A percentile compares a stretch with the other conserved stretches of the same genome.
Evolutionary conservation across 2,888 invertebrate species (phyloP).

Genomic region (Andrena bucephala): DNA sequence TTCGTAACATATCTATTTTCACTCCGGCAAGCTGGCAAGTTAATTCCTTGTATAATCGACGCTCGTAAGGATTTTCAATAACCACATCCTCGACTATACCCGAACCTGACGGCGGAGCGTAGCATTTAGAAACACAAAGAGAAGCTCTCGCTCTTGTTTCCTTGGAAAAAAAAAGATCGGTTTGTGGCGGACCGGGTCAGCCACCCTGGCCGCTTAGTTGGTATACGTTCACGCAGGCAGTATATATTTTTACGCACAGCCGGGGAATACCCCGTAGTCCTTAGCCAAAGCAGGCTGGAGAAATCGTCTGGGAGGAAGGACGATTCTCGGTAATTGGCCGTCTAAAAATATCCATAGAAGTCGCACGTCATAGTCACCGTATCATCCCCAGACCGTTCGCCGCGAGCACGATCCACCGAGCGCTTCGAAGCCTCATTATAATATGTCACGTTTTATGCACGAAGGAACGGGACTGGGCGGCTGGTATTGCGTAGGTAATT

Average conservation of each 20-base stretch:
- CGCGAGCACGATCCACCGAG: neutral
- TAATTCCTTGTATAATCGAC: constrained; percentile 27
- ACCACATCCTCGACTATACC: neutral
- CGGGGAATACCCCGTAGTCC: constrained; percentile 33
- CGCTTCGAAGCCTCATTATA: neutral
- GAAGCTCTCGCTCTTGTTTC: neutral
- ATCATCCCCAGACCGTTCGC: neutral
- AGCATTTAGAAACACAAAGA: neutral
- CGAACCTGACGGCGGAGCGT: no score
- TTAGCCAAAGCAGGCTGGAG: neutral
- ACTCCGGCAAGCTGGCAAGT: constrained; percentile 15
- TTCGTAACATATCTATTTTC: constrained; percentile 22
- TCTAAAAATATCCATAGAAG: constrained; percentile 17
- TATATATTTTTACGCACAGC: neutral
- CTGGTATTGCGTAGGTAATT: neutral
- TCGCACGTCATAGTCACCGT: neutral
- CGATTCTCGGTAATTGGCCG: constrained; percentile 8
- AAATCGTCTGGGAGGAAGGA: constrained; percentile 1
- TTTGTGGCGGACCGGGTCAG: neutral
- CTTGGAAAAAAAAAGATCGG: neutral
- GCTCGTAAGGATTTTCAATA: neutral
- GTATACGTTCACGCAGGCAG: no score
- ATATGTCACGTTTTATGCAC: neutral
- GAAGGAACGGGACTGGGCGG: neutral
- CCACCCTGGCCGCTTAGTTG: neutral